These are phyloP conservation scores for Hozukius guyotensis DNA, from an alignment of 2,797 vertebrate species.

Conservation along the genomic window DNA sequence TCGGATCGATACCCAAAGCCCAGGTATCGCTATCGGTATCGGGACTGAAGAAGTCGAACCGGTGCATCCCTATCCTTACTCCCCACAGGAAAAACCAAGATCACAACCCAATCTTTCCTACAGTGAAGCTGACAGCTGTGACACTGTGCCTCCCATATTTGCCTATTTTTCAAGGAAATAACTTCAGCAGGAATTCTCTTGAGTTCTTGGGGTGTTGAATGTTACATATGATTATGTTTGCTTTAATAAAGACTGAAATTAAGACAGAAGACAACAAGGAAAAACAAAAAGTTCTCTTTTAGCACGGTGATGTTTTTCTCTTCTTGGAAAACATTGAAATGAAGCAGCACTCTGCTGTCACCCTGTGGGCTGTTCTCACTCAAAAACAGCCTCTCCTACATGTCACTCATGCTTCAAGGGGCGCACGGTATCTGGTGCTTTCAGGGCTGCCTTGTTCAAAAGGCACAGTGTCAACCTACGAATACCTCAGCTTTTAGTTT, in stretches of 20 bases:
- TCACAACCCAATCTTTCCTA: neutral
- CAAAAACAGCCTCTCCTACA: conserved; percentile 25
- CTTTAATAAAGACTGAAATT: neutral
- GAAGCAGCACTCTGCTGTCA: conserved; percentile 13
- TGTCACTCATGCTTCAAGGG: conserved; percentile 46
- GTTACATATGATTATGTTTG: neutral
- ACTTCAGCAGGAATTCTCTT: neutral
- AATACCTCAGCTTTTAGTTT: conserved; percentile 31
- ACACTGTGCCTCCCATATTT: neutral
- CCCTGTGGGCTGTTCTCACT: conserved; percentile 24
- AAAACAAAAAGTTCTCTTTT: neutral
- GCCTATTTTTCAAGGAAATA: neutral
- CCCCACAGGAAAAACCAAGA: neutral
- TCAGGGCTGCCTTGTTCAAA: conserved; percentile 44
- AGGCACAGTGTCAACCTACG: conserved; percentile 19
- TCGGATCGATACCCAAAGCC: no score
- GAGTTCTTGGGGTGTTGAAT: neutral
- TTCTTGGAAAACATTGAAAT: conserved; percentile 18
- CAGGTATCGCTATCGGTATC: no score
- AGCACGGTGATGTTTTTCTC: neutral
- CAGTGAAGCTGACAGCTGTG: neutral
- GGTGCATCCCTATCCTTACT: no score
- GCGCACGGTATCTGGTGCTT: conserved; percentile 29
- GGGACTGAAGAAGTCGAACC: no score
- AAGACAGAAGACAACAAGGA: conserved; percentile 4